Conservation (phyloP, 1,140 invertebrate genomes). For the Caenorhabditis brenneri region DNA sequence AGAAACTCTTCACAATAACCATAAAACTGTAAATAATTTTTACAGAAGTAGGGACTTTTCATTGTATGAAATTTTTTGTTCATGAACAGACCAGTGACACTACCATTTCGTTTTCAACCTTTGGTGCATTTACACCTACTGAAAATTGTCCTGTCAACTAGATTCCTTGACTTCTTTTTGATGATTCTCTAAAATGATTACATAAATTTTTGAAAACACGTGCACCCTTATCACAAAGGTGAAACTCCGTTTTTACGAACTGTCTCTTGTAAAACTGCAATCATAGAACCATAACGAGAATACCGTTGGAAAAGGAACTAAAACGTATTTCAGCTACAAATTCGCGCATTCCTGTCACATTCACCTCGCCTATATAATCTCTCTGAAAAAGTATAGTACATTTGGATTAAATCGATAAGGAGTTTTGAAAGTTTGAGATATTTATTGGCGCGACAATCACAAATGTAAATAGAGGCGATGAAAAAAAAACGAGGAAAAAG, state of each 20-base stretch:
- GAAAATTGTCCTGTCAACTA: neutral
- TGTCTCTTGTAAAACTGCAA: neutral
- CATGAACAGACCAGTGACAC: too few species aligned
- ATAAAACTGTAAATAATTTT: too few species aligned
- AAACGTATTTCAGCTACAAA: neutral
- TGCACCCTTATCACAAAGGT: neutral
- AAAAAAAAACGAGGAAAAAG: neutral
- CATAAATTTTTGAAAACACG: neutral
- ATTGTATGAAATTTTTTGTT: too few species aligned
- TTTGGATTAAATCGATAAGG: slow-evolving; percentile 33
- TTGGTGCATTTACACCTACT: neutral
- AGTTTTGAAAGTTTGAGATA: slow-evolving; percentile 7
- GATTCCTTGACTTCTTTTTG: neutral
- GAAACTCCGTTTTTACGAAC: neutral
- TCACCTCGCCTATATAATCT: neutral
- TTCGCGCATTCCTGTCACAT: neutral
- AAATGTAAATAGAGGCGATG: slow-evolving; percentile 4
- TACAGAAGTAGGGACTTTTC: too few species aligned
- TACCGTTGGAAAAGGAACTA: neutral
- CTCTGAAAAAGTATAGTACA: slow-evolving; percentile 29
- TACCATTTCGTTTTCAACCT: too few species aligned
- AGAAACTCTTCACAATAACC: too few species aligned
- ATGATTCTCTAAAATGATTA: neutral
- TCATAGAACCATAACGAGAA: neutral
- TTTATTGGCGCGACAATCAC: slow-evolving; percentile 15